phyloP scores from a whole-genome alignment of 1,140 invertebrate species.

The Drosophila murphyi region DNA sequence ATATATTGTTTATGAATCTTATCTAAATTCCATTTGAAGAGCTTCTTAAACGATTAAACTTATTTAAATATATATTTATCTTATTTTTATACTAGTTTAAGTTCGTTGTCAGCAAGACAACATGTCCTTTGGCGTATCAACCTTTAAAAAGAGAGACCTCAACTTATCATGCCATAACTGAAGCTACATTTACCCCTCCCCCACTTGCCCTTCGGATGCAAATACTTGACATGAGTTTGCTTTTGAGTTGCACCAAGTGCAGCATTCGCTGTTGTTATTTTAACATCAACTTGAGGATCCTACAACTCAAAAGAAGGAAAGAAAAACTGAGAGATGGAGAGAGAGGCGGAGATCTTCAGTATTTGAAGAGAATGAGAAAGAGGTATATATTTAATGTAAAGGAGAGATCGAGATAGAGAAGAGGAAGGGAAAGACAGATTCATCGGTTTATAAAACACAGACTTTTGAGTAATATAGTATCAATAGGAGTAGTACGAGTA shows the following conservation, averaged over 20 bases:
- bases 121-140: conserved; percentile 37
- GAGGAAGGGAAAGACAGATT: too few relatives aligned
- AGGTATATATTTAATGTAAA: not conserved
- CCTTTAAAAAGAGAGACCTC: conserved; percentile 25
- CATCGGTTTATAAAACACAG: too few relatives aligned
- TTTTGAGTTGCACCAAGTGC: not conserved
- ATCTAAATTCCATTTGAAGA: too few relatives aligned
- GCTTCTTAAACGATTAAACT: too few relatives aligned
- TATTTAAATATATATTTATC: too few relatives aligned
- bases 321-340: too few relatives aligned
- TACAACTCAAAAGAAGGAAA: too few relatives aligned
- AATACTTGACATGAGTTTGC: conserved; percentile 19
- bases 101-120: not conserved
- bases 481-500: not conserved
- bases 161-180: conserved; percentile 26
- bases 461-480: too few relatives aligned
- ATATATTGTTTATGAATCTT: too few relatives aligned
- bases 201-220: not conserved
- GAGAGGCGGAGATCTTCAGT: too few relatives aligned
- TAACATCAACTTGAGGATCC: not conserved
- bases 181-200: not conserved
- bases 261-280: conserved; percentile 1
- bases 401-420: not conserved
- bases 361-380: not conserved
- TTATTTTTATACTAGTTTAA: conserved; percentile 9